phyloP scores from a whole-genome alignment of 2,797 vertebrate genomes.

The Siniperca undulata region DNA sequence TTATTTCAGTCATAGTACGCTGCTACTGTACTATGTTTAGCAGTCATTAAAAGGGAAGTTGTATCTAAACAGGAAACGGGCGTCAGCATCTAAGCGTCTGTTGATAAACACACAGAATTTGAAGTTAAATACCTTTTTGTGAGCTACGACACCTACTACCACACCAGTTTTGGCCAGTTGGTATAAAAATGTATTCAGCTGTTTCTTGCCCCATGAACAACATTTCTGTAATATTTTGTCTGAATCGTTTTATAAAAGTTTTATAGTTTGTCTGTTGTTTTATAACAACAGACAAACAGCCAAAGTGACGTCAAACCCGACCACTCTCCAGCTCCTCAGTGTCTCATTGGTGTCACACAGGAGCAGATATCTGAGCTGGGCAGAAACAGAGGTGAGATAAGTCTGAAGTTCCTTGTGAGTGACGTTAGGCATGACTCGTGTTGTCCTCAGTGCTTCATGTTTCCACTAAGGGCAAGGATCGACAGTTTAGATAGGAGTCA shows the following conservation, averaged over 20 bases:
- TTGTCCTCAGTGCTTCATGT: neutral
- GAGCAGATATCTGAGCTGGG: neutral
- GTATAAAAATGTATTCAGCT: neutral
- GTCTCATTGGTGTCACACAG: neutral
- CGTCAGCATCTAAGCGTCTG: neutral
- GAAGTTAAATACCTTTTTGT: neutral
- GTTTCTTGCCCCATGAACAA: no score
- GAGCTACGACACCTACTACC: neutral
- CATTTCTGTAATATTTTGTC: neutral
- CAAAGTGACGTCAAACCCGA: neutral
- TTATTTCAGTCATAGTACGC: neutral
- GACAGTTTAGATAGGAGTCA: no score
- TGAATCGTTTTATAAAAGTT: neutral
- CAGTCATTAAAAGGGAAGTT: neutral
- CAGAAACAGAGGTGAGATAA: neutral
- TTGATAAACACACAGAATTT: neutral
- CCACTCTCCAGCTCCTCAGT: neutral
- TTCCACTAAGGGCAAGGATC: neutral
- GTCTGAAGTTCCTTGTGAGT: neutral
- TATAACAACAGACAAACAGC: neutral
- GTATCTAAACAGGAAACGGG: neutral
- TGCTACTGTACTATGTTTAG: neutral
- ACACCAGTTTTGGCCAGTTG: neutral
- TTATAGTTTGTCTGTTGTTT: no score
- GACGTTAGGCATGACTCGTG: neutral